Base-by-base conservation (phyloP, 1,140 invertebrate genomes). In the Temnothorax nylanderi region DNA sequence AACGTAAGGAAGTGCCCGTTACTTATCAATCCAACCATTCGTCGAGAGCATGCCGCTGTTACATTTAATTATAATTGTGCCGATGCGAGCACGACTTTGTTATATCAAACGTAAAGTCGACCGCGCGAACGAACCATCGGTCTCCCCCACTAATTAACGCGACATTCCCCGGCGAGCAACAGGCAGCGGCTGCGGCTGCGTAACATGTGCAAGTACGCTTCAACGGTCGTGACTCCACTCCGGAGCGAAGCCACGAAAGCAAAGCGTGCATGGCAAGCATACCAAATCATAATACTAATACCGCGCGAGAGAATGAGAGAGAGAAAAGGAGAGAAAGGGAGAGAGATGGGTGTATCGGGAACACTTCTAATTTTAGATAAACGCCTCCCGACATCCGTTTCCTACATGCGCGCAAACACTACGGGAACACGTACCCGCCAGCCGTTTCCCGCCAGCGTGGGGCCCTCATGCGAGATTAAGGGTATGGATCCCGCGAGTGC, bases 241-340 rank as follows among this genome's bases (percentile, higher is more conserved):
- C 32, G n/a, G 41, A 72, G 80, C 51, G 13, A 74, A 81, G 65
- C 34, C 80, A 74, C 26, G 64, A 58, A 71, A 58, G 67, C 81
- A 77, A 85, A 69, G 37, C 69, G 41, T 75, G 69, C 51, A 71
- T 37, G 80, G 51, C 54, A 84, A 60, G 41, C 80, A 60, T 67
- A 71, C 80, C 41, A 60, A 82, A 84, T 84, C 80, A 62, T 84
- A 84, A 84, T 84, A 84, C 54, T 84, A 84, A 84, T 84, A 75
- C 69, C 51, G 5, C 78, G 64, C 34, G 21, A 37, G 54, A 54
- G 44, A 26, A 44, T 26, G 26, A 26, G 26, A 34, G 26, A 37
- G 32, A 26, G n/a, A 16, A 21, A 10, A 16, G 26, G 11, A 51
- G 18, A 34, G 44, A 65, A 21, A 41, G 21, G 18, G 32, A 65